Conservation (phyloP, 2,888 invertebrate genomes). For the Siphlonurus alternatus region DNA sequence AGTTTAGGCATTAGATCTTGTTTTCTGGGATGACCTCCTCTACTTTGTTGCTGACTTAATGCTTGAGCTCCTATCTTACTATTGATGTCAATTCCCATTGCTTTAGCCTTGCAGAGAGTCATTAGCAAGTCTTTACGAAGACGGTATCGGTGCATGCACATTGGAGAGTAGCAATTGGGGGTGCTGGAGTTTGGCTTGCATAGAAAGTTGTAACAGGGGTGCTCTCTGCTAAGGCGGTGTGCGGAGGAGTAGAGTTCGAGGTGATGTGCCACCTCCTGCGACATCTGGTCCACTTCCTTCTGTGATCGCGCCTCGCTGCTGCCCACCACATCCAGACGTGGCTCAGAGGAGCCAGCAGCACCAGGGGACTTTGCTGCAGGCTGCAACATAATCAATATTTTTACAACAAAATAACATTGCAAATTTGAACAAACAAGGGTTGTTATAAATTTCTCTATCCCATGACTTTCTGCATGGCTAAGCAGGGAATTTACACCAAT, state of each 20-base stretch:
- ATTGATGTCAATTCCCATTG: neutral
- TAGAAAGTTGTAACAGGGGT: neutral
- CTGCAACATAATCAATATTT: neutral
- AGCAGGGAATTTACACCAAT: neutral
- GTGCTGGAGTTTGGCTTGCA: slow-evolving; percentile 25
- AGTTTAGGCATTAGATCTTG: neutral
- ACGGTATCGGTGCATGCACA: slow-evolving; percentile 56
- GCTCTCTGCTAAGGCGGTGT: neutral
- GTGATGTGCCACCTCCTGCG: neutral
- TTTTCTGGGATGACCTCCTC: neutral
- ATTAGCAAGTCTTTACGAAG: slow-evolving; percentile 47
- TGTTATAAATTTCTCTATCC: no score
- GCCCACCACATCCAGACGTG: neutral
- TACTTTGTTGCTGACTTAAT: neutral
- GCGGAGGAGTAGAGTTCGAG: neutral
- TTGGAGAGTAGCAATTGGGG: slow-evolving; percentile 59
- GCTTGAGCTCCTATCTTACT: neutral
- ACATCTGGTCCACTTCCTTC: neutral
- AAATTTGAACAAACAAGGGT: no score
- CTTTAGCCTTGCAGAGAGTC: neutral
- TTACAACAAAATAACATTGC: no score
- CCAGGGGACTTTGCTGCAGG: neutral
- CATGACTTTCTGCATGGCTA: slow-evolving; percentile 6
- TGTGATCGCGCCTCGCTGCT: neutral
- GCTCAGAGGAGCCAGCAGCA: neutral